Base-by-base conservation (phyloP, 2,113 vertebrate species). In the Ictidomys tridecemlineatus region DNA sequence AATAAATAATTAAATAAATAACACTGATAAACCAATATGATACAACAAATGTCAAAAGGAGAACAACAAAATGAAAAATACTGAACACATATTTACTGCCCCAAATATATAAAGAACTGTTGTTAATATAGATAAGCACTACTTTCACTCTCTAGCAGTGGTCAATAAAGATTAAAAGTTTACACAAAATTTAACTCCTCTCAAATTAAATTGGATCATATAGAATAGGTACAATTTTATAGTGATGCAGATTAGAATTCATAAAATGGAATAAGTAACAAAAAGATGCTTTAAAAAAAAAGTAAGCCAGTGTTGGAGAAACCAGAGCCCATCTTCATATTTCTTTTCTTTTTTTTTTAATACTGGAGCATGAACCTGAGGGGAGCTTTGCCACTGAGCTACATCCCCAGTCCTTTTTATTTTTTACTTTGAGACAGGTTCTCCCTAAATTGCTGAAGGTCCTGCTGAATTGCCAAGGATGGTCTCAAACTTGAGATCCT, bases 31-130 rank as follows among this genome's bases (percentile, higher is more conserved):
- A 74, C 77, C 2, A 85, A 79, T 61, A 63, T 67, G 39, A 80
- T 45, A 74, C 39, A 82, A 80, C 73, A 92, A 95, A 77, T 92
- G 39, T 85, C n/a, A 88, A 87, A 89, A 65, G 74, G 11, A 91
- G 92, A 72, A 16, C 10, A 30, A 58, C n/a, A 84, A 96, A 92
- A 72, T 67, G 34, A 67, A 91, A 73, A 86, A 48, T 51, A 42
- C 17, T 94, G 24, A 82, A 48, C 13, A 34, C 4, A 11, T 72
- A 14, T 51, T 86, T 89, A 78, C n/a, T 92, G 45, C 32, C 12
- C 69, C 28, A 80, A 77, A 78, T 82, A 53, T 24, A 34, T 82
- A 37, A 37, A 82, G 26, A 95, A 61, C 61, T 76, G 26, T 70
- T 72, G 72, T 87, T 51, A 39, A 34, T 90, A 72, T 30, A 65